phyloP scores from a whole-genome alignment of 92 coral and sea anemone genomes.

The Phymanthus crucifer region DNA sequence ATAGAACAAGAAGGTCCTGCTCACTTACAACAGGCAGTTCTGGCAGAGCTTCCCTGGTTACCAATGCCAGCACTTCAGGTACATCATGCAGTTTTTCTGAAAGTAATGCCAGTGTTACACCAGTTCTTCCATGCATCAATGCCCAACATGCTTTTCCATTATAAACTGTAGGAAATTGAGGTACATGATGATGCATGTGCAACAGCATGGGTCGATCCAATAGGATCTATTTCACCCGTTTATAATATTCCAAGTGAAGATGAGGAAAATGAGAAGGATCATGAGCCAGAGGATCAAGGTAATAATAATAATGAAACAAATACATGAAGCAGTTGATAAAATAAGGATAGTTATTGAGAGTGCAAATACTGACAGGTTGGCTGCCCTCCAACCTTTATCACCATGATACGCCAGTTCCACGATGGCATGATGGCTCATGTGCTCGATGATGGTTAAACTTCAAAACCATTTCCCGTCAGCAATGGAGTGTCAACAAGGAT shows the following conservation, averaged over 20 bases:
- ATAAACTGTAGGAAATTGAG: constrained; percentile 23
- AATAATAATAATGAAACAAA: constrained; percentile 5
- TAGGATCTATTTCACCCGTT: constrained; percentile 11
- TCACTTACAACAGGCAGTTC: neutral
- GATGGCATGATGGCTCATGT: constrained; percentile 29
- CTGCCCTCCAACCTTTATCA: no score
- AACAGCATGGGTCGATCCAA: constrained; percentile 26
- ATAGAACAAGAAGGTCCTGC: neutral
- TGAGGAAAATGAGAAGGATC: constrained; percentile 17
- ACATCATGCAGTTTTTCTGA: neutral
- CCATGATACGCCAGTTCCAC: constrained; percentile 31
- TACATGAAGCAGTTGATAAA: constrained; percentile 19
- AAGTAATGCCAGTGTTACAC: neutral
- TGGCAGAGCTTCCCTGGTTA: constrained; percentile 1
- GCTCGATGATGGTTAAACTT: constrained; percentile 11
- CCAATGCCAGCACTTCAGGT: neutral
- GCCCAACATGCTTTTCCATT: constrained; percentile 32
- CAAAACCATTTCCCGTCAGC: constrained; percentile 14
- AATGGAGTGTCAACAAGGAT: constrained; percentile 28
- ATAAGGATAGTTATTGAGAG: neutral
- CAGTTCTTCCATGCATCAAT: constrained; percentile 12
- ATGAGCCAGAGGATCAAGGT: neutral
- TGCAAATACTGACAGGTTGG: constrained; percentile 11
- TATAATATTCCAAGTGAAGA: neutral
- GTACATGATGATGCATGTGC: constrained; percentile 30